Evolutionary conservation across 2,113 vertebrate species (phyloP).

Genomic region (Macquaria ambigua): DNA sequence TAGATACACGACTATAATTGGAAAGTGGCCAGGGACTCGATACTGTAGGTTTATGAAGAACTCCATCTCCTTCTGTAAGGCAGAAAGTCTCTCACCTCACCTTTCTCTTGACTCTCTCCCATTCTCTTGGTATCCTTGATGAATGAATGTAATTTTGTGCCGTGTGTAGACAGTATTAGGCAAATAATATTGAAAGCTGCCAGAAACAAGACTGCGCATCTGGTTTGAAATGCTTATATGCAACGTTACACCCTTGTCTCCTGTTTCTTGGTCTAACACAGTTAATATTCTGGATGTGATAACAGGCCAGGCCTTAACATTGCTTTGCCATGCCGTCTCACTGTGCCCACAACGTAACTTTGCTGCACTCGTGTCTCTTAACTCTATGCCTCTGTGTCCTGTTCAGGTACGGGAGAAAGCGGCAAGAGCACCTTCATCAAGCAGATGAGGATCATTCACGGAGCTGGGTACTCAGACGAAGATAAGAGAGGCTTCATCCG

Average conservation of each 20-base stretch:
- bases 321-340: background rate
- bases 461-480: slow-evolving; percentile 90
- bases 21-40: background rate
- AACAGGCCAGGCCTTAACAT: background rate
- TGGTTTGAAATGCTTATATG: background rate
- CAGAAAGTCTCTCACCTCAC: background rate
- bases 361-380: background rate
- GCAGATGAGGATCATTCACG: slow-evolving; percentile 95
- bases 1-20: background rate
- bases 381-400: background rate
- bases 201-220: background rate
- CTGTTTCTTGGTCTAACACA: background rate
- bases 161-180: background rate
- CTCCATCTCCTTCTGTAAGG: background rate
- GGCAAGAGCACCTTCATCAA: slow-evolving; percentile 96
- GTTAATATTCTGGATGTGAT: background rate
- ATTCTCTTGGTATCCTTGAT: background rate
- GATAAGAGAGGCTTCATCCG: slow-evolving; percentile 89
- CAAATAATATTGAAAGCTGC: background rate
- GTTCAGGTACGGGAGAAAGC: slow-evolving; percentile 91
- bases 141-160: background rate
- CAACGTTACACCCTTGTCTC: background rate
- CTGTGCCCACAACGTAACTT: background rate
- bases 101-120: background rate
- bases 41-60: background rate